Evolutionary conservation across 2,888 invertebrate species (phyloP).

Genomic region (Tupiocoris notatus): DNA sequence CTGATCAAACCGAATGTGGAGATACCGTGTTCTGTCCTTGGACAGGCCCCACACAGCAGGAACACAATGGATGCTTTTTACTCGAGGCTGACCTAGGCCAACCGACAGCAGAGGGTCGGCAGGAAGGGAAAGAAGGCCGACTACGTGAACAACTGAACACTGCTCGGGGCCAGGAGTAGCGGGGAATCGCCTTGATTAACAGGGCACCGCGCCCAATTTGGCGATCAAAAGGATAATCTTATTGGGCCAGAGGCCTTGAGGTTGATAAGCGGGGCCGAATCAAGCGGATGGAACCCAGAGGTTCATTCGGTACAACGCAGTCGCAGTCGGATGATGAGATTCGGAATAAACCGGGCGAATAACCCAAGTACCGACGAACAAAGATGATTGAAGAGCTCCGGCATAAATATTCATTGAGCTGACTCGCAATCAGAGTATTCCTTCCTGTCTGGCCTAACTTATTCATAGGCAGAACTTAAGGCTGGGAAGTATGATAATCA

Average conservation of each 20-base stretch:
- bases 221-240: background rate
- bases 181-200: conserved; percentile 19
- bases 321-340: too few relatives aligned
- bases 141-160: background rate
- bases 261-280: background rate
- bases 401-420: too few relatives aligned
- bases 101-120: background rate
- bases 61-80: background rate
- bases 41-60: background rate
- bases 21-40: background rate
- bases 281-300: too few relatives aligned
- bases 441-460: too few relatives aligned
- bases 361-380: too few relatives aligned
- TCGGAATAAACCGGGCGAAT: too few relatives aligned
- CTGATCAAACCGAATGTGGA: too few relatives aligned
- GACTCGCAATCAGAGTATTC: too few relatives aligned
- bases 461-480: too few relatives aligned
- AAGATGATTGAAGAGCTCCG: too few relatives aligned
- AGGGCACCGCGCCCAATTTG: conserved; percentile 1
- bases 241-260: background rate
- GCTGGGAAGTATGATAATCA: too few relatives aligned
- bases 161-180: conserved; percentile 20
- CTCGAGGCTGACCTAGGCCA: conserved; percentile 21
- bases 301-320: too few relatives aligned
- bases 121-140: background rate